A percentile compares a stretch with the other conserved stretches of the same genome.
Evolutionary conservation across 2,113 vertebrate genomes (phyloP).

Genomic region (Actinemys pallida): DNA sequence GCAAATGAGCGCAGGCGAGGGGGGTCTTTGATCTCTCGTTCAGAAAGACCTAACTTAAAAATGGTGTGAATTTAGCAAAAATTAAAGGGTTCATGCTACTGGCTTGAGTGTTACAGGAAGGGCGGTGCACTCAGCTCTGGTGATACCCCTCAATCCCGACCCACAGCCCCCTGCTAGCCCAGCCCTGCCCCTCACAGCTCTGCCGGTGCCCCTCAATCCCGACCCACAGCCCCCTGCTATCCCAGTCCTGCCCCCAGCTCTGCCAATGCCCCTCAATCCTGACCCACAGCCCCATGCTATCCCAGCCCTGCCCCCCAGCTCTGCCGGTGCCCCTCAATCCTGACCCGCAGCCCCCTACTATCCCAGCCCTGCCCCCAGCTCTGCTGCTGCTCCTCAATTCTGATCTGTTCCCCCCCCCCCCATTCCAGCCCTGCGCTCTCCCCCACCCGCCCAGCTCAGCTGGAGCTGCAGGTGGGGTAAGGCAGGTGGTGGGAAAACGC

Average conservation of each 20-base stretch:
- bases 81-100: background rate
- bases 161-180: too few species aligned
- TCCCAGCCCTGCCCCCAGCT: too few species aligned
- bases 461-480: background rate
- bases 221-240: background rate
- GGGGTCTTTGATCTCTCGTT: too few species aligned
- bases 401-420: too few species aligned
- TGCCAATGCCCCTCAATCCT: too few species aligned
- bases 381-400: too few species aligned
- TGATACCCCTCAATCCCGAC: too few species aligned
- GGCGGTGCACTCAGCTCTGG: background rate
- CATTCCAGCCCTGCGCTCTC: background rate
- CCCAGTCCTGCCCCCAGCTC: too few species aligned
- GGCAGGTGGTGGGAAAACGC: background rate
- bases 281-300: too few species aligned
- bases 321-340: background rate
- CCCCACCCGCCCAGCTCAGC: background rate
- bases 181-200: too few species aligned
- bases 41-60: background rate
- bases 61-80: background rate
- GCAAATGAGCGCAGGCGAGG: accelerated
- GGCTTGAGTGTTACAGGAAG: background rate
- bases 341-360: too few species aligned
- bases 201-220: too few species aligned
- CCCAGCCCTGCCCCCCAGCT: background rate